Evolutionary conservation across 2,888 invertebrate genomes (phyloP).

Genomic region (Copidosoma aretas): DNA sequence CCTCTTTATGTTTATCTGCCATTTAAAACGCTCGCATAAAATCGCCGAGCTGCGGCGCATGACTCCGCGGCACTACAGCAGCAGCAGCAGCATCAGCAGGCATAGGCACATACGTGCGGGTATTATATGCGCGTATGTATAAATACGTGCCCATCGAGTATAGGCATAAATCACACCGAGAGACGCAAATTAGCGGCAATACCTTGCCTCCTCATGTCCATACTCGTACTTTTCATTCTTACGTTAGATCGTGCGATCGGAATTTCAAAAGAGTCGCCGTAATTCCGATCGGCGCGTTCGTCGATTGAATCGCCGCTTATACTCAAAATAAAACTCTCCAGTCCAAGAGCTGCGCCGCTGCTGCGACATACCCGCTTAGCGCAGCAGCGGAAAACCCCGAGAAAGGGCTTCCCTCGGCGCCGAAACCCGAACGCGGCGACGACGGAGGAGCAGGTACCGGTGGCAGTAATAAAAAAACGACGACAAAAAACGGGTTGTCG

Average conservation of each 20-base stretch:
- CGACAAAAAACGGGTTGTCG: constrained; percentile 30
- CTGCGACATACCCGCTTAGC: too few relatives aligned
- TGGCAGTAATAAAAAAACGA: constrained; percentile 20
- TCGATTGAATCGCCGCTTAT: not conserved
- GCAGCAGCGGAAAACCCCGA: constrained; percentile 15
- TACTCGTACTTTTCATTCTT: not conserved
- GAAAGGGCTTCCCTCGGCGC: constrained; percentile 19
- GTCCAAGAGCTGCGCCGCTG: too few relatives aligned
- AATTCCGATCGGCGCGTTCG: not conserved
- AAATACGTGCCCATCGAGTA: constrained; percentile 60
- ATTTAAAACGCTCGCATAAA: constrained; percentile 62
- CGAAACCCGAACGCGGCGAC: constrained; percentile 4
- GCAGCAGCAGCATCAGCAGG: too few relatives aligned
- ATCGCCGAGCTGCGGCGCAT: constrained; percentile 36
- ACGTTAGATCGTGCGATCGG: not conserved
- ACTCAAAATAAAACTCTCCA: too few relatives aligned
- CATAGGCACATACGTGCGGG: constrained; percentile 48
- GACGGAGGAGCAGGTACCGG: constrained; percentile 37
- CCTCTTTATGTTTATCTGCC: constrained; percentile 63
- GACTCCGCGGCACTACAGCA: not conserved
- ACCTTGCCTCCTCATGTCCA: not conserved
- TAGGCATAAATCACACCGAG: constrained; percentile 59
- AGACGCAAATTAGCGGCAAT: constrained; percentile 50
- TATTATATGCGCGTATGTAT: constrained; percentile 27
- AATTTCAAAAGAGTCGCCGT: constrained; percentile 10